Evolutionary conservation across 1,140 invertebrate species (phyloP), one percentile per base, ranked within the genome.

Genomic region (Drosophila oshimai): DNA sequence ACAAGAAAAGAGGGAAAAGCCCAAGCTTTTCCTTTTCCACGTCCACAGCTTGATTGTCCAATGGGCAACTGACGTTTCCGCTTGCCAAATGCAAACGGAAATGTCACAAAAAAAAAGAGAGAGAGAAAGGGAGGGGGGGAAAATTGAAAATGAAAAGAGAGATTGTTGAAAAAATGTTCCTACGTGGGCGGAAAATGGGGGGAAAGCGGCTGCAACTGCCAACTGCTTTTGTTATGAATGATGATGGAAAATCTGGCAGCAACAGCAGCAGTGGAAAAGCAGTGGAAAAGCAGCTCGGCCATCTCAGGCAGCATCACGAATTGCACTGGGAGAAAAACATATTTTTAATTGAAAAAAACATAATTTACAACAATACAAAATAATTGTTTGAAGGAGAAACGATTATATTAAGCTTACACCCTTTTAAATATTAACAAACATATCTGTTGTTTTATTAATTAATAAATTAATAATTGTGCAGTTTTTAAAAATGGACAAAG

Each of bases 221-320:
- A 84, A 84, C 80, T 84, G 80, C 80, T 86, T 86, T 84, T 84
- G 80, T 84, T 86, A 84, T 84, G 81, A 84, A 84, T 84, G 80
- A 84, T 84, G 80, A 84, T 84, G 80, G 67, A 75, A 84, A 84
- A 84, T 84, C 80, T 84, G 80, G 80, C 80, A 84, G 71, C 75
- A 86, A 73, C 79, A 84, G 71, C 70, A 69, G 69, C 46, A 26
- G 28, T 22, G 58, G 50, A 18, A 57, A 26, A 44, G 31, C 60
- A 61, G 36, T 34, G 36, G 53, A 37, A 53, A 62, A 54, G 45
- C 51, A 41, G 39, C 18, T n/a, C 49, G 37, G 39, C 42, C 62
- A 67, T 58, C 55, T 58, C 47, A 12, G 55, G 9, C 39, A 46
- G 39, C 51, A 31, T 54, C 39, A 60, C 37, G 60, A 67, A 67